Base-by-base conservation (phyloP, 2,888 invertebrate species). In the Linyphia triangularis region DNA sequence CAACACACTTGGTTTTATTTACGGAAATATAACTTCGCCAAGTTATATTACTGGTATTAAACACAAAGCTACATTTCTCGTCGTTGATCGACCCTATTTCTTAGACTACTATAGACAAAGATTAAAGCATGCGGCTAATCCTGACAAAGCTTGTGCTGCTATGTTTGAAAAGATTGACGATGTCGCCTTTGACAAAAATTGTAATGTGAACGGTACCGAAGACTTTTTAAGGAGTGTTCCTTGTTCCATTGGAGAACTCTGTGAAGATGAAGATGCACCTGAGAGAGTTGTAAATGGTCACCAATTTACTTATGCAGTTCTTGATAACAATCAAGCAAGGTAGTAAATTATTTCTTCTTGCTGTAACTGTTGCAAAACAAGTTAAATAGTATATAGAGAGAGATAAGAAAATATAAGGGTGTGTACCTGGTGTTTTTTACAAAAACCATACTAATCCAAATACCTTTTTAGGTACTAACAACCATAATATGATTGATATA, bases 251-350 rank as follows among this genome's bases (percentile, higher is more conserved):
- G 95, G 95, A 30, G 93, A 94, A 90, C 92, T 98, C 1, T 99
- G 99, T 93, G 92, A 94, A 57, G 98, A 98, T 93, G 98, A 98
- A 93, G 97, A 97, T 93, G 95, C 95, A 86, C 95, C 96, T 28
- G 94, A 95, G 93, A 96, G 97, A 94, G 97, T 99, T 1, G 94
- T 99, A 13, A 95, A 95, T 91, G 96, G 95, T 72, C 95, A 96
- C 93, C 99, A 99, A 93, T 98, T 99, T 93, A 99, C 99, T 0
- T 98, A 97, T 93, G 96, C 96, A 89, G 96, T 99, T 89, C 95
- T 97, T 92, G 96, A 98, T 93, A 95, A 96, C 89, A 95, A 95
- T 91, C 96, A 97, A 92, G 98, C 99, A 85, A 96, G 97, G 96
- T 97, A 94, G n/a, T 43, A 3, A 51, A 51, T 16, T 51, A 16